Evolutionary conservation across 2,113 vertebrate genomes (phyloP).

Genomic region (Cavia porcellus): DNA sequence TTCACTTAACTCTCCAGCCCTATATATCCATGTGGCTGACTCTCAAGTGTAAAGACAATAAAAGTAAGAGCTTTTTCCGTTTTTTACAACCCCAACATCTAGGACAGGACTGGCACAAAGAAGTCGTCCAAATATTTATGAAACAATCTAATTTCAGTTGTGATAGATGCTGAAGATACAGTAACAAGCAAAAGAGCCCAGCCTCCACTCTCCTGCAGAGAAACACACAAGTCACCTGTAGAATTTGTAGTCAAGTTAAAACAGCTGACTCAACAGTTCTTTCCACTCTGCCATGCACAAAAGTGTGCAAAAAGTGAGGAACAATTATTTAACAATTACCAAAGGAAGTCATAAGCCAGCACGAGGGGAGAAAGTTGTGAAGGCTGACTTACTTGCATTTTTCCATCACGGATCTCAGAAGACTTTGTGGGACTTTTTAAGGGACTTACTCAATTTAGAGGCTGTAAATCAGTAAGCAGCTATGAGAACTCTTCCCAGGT

Average conservation of each 20-base stretch:
- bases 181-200: background rate
- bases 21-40: background rate
- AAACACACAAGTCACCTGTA: rapidly evolving
- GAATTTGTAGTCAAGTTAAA: background rate
- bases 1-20: background rate
- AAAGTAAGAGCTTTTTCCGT: background rate
- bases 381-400: background rate
- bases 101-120: background rate
- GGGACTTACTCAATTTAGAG: background rate
- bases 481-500: background rate
- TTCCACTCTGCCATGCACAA: background rate
- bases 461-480: background rate
- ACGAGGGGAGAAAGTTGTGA: background rate
- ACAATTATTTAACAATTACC: background rate
- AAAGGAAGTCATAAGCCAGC: background rate
- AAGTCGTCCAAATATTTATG: background rate
- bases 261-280: background rate
- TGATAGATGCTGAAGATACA: background rate
- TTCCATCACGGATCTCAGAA: background rate
- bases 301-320: background rate
- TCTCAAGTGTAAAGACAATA: background rate
- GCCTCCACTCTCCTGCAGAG: background rate
- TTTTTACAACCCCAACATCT: background rate
- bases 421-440: background rate
- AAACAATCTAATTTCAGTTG: background rate